Percentiles rank a stretch among this genome's conserved stretches.
These are phyloP conservation scores for Pogoniulus pusillus DNA, from an alignment of 2,797 vertebrate genomes.

Conservation along the genomic window DNA sequence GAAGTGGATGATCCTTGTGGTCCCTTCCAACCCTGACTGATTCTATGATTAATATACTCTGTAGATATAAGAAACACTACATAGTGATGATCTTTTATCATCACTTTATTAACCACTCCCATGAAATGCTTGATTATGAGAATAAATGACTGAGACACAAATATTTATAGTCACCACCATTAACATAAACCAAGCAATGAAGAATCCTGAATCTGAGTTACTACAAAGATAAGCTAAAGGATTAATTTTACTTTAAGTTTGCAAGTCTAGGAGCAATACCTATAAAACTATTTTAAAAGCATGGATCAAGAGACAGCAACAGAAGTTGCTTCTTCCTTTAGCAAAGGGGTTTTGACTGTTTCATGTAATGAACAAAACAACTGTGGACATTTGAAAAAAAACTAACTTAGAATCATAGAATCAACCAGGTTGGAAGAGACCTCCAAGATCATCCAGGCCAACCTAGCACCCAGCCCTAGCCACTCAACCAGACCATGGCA, in stretches of 20 bases:
- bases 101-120: slow-evolving; percentile 36
- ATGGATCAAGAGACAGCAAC: background rate
- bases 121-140: slow-evolving; percentile 27
- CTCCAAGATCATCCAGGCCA: no score
- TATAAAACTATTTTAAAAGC: background rate
- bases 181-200: background rate
- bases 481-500: no score
- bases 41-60: slow-evolving; percentile 42
- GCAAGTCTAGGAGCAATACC: background rate
- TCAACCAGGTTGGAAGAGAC: no score
- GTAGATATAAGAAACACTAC: slow-evolving; percentile 25
- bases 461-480: no score
- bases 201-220: background rate
- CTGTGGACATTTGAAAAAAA: background rate
- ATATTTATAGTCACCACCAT: background rate
- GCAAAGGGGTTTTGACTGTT: background rate
- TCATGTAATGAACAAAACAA: background rate
- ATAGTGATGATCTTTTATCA: slow-evolving; percentile 44
- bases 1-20: no score
- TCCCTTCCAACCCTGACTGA: no score
- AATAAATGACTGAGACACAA: slow-evolving; percentile 23
- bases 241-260: background rate
- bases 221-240: background rate
- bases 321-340: background rate
- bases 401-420: no score